Conservation (phyloP, 2,113 vertebrate species). For the Pedionomus torquatus region DNA sequence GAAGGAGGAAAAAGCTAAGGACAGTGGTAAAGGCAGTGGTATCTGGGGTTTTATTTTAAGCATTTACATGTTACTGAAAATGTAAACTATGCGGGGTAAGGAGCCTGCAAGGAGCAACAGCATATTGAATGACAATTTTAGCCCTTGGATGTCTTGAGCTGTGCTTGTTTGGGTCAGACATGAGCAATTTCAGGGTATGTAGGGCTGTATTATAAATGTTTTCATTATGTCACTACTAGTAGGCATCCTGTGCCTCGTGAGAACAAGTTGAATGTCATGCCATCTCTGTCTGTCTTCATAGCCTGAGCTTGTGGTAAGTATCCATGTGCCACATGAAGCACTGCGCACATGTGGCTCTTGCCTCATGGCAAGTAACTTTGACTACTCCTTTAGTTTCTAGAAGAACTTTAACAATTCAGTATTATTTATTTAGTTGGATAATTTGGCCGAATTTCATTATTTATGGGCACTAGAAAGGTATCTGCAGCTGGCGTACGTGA, state of each 20-base stretch:
- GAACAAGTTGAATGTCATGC: background rate
- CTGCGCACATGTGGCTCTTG: background rate
- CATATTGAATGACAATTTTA: background rate
- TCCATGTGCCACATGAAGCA: background rate
- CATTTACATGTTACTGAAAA: background rate
- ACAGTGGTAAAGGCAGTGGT: background rate
- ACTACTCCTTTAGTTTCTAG: background rate
- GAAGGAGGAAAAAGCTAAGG: background rate
- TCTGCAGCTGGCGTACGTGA: background rate
- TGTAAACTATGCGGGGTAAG: background rate
- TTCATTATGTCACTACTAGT: background rate
- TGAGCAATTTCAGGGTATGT: rapidly evolving
- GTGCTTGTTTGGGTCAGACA: background rate
- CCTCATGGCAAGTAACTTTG: background rate
- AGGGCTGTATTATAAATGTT: background rate
- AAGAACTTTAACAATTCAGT: background rate
- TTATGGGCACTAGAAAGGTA: background rate
- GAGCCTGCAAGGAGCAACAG: background rate
- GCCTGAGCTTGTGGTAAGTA: background rate
- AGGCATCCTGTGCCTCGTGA: background rate
- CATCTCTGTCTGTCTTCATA: background rate
- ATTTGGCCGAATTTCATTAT: background rate
- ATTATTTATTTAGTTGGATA: background rate
- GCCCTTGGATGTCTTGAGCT: background rate
- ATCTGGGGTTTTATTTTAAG: background rate